A percentile compares a stretch with the other conserved stretches of the same genome.
These are phyloP conservation scores for Paracanthobrama guichenoti DNA, from an alignment of 2,113 vertebrate genomes.

Conservation along the genomic window DNA sequence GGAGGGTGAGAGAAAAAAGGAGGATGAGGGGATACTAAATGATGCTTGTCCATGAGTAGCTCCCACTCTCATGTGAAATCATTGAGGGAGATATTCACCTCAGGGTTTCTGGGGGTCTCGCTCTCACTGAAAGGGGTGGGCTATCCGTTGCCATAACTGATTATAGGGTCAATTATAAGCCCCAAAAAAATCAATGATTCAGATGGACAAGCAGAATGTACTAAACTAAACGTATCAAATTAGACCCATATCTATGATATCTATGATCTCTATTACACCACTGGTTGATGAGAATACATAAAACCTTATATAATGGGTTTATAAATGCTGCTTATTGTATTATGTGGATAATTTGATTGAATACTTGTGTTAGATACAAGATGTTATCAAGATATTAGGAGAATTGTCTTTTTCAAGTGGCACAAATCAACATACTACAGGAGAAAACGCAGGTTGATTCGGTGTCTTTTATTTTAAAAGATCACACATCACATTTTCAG, in stretches of 20 bases:
- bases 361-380: not conserved
- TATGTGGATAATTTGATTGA: not conserved
- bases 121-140: not conserved
- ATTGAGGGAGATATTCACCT: slow-evolving; percentile 10
- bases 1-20: slow-evolving; percentile 67
- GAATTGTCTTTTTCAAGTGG: slow-evolving; percentile 1
- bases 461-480: slow-evolving; percentile 72
- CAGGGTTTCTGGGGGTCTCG: not conserved
- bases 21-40: slow-evolving; percentile 53
- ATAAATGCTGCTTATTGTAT: not conserved
- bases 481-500: slow-evolving; percentile 61
- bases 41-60: not conserved
- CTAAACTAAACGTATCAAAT: not conserved
- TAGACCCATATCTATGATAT: not conserved
- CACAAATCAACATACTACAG: slow-evolving; percentile 69
- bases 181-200: not conserved
- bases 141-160: not conserved
- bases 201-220: slow-evolving; percentile 1
- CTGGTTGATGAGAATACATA: not conserved
- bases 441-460: slow-evolving; percentile 65
- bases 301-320: not conserved
- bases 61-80: too few species aligned
- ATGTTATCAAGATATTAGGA: not conserved
- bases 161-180: not conserved
- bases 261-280: not conserved